Evolutionary conservation across 1,140 invertebrate genomes (phyloP), one percentile per base, ranked within the genome.

Genomic region (Monomorium pharaonis): DNA sequence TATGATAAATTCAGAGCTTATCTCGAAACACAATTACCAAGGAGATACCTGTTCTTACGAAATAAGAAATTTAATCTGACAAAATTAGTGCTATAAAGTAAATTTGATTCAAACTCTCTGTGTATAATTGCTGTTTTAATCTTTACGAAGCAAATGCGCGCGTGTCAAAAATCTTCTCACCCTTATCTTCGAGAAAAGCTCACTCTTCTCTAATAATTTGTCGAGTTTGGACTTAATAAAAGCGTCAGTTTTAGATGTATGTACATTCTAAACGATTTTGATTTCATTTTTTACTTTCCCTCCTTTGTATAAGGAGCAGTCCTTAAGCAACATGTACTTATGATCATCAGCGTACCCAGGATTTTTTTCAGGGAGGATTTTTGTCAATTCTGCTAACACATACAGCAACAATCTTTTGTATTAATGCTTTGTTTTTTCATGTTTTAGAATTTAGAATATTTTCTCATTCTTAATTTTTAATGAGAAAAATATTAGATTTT

Each of bases 51-150:
- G 62, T 69, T 54, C 44, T 44, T 80, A 4, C 1, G 10, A 63
- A 67, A 10, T 51, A 67, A 80, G 76, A 80, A 44, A 69, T 80
- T 80, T 67, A 80, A 65, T 24, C 42, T n/a, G 27, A 49, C 30
- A 65, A 67, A 80, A 37, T 80, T 80, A 37, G 24, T 16, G 21
- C 1, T 58, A n/a, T n/a, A 37, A n/a, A 54, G 33, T 30, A 51
- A 78, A 78, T 30, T 80, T 54, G 44, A 2, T 24, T 33, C 44
- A 10, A 78, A 21, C 30, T 77, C 30, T 69, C 30, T 77, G 18
- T 47, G 16, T 37, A 21, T 42, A 62, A 30, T 63, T 63, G 12
- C 27, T 37, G 49, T 63, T 67, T 47, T 51, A 24, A 80, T 54
- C 44, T 69, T 37, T 24, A 80, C 30, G 24, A 80, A 16, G 44